Conservation (phyloP, 2,888 invertebrate species). For the Ichneumoninae sp. region DNA sequence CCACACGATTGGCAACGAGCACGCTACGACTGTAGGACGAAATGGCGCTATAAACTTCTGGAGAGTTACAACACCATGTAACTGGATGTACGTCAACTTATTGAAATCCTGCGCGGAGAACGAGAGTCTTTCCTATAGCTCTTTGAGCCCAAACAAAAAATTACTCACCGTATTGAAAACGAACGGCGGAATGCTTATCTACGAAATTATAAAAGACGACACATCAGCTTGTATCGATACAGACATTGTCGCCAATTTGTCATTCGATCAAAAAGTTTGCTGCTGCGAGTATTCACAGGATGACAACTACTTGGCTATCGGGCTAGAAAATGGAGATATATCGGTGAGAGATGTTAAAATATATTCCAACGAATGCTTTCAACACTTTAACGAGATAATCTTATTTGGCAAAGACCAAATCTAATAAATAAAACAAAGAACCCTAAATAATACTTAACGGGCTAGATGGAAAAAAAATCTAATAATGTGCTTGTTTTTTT, state of each 20-base stretch:
- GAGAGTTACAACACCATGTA: conserved; percentile 63
- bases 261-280: conserved; percentile 68
- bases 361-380: background rate
- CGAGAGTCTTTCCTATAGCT: conserved; percentile 71
- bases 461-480: no score
- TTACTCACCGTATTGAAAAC: conserved; percentile 74
- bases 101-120: conserved; percentile 30
- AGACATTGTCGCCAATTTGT: conserved; percentile 49
- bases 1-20: conserved; percentile 72
- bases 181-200: conserved; percentile 71
- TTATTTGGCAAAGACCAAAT: background rate
- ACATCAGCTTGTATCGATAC: conserved; percentile 55
- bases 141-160: conserved; percentile 72
- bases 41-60: conserved; percentile 75
- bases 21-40: conserved; percentile 73
- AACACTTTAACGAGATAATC: background rate
- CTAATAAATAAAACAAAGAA: background rate
- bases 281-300: conserved; percentile 85
- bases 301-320: conserved; percentile 87
- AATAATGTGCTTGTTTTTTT: conserved; percentile 5
- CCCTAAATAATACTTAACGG: background rate
- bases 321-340: conserved; percentile 87
- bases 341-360: conserved; percentile 84
- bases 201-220: conserved; percentile 68
- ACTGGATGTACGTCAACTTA: conserved; percentile 57